phyloP scores from a whole-genome alignment of 1,140 invertebrate species.

The Pogonognathellus flavescens region DNA sequence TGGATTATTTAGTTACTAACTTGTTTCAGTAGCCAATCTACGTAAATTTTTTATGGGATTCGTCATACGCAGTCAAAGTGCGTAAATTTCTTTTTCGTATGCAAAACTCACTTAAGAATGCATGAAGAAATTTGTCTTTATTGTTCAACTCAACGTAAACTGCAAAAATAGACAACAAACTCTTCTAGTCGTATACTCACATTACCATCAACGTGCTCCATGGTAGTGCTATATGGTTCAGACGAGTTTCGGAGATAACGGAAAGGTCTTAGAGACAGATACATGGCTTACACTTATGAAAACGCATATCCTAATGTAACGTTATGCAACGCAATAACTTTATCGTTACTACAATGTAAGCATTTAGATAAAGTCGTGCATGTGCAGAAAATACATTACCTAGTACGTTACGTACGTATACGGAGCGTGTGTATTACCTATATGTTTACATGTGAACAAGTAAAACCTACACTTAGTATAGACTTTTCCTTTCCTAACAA shows the following conservation, averaged over 20 bases:
- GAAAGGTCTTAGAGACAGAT: neutral
- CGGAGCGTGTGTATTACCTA: too few species aligned
- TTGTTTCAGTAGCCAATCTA: neutral
- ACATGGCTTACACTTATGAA: neutral
- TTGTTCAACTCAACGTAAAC: neutral
- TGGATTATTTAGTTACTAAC: neutral
- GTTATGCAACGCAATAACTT: neutral
- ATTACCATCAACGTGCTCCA: too few species aligned
- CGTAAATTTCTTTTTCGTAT: slow-evolving; percentile 5
- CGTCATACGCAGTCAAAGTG: neutral
- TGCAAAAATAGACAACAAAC: neutral
- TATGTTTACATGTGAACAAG: too few species aligned
- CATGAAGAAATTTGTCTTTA: slow-evolving; percentile 22
- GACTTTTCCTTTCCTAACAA: neutral
- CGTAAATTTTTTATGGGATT: neutral
- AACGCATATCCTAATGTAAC: neutral
- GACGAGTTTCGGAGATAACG: neutral
- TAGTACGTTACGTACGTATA: too few species aligned
- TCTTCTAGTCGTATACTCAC: neutral
- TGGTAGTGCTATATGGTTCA: neutral
- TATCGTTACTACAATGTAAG: slow-evolving; percentile 13
- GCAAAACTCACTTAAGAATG: neutral
- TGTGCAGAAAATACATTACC: neutral
- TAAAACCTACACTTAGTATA: too few species aligned
- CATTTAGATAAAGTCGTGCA: slow-evolving; percentile 9